Conservation (phyloP, 2,113 vertebrate genomes). For the Gadus macrocephalus region DNA sequence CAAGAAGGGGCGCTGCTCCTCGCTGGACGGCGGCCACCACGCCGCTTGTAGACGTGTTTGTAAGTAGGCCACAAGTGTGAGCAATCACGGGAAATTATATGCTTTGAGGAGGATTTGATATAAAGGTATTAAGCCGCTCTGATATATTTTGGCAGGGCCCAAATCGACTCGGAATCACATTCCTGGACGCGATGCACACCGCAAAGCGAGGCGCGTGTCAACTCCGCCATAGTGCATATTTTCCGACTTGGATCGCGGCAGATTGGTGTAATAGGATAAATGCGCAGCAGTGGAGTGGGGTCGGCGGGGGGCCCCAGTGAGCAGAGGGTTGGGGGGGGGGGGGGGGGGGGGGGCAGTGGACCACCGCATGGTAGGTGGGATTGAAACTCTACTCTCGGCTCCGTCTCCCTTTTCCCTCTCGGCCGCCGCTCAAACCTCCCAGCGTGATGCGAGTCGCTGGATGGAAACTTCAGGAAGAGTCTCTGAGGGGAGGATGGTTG, state of each 20-base stretch:
- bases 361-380: constrained; percentile 66
- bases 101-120: constrained; percentile 74
- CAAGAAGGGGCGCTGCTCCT: constrained; percentile 45
- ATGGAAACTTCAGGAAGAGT: constrained; percentile 28
- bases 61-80: constrained; percentile 71
- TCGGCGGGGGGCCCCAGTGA: constrained; percentile 19
- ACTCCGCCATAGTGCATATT: constrained; percentile 61
- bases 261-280: constrained; percentile 73
- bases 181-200: constrained; percentile 61
- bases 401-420: constrained; percentile 48
- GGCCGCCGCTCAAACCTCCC: constrained; percentile 49
- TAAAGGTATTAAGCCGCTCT: constrained; percentile 70
- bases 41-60: constrained; percentile 56
- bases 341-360: constrained; percentile 21
- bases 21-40: constrained; percentile 58
- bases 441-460: constrained; percentile 26
- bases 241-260: constrained; percentile 66
- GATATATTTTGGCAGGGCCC: constrained; percentile 63
- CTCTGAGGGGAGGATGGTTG: background rate
- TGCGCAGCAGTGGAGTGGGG: constrained; percentile 43
- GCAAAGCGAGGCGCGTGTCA: constrained; percentile 55
- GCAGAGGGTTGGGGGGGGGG: constrained; percentile 16
- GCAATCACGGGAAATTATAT: constrained; percentile 75
- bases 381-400: constrained; percentile 66
- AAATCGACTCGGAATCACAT: constrained; percentile 62